These are phyloP conservation scores for Muricea muricata DNA, from an alignment of 92 coral and sea anemone genomes.

Conservation along the genomic window DNA sequence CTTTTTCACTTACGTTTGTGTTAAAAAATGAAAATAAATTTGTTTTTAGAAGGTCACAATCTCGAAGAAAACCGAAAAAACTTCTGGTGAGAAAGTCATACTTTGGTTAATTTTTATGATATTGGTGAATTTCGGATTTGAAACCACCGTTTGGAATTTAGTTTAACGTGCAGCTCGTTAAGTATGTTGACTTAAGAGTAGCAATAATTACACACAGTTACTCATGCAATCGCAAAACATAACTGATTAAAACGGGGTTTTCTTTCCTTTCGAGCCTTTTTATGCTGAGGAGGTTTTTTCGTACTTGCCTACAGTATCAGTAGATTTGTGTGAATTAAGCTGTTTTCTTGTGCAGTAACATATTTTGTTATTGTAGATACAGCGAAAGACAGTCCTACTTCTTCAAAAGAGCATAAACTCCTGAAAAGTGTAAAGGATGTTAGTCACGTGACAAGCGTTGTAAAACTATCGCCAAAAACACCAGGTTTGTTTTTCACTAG, in stretches of 20 bases:
- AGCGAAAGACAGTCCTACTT: background rate
- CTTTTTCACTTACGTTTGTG: no score
- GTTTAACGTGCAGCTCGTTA: no score
- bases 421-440: conserved; percentile 25
- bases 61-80: background rate
- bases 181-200: no score
- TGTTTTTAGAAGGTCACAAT: background rate
- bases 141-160: no score
- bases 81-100: background rate
- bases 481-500: conserved; percentile 6
- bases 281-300: no score
- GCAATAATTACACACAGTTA: no score
- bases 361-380: background rate
- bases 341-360: background rate
- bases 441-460: background rate
- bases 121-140: background rate
- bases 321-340: background rate
- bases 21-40: no score
- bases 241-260: no score
- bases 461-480: conserved; percentile 1
- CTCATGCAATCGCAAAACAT: no score
- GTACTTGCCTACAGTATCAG: background rate
- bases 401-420: conserved; percentile 1
- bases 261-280: no score
- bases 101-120: background rate